Base-by-base conservation (phyloP, 1,140 invertebrate species). In the Drosophila rufa region DNA sequence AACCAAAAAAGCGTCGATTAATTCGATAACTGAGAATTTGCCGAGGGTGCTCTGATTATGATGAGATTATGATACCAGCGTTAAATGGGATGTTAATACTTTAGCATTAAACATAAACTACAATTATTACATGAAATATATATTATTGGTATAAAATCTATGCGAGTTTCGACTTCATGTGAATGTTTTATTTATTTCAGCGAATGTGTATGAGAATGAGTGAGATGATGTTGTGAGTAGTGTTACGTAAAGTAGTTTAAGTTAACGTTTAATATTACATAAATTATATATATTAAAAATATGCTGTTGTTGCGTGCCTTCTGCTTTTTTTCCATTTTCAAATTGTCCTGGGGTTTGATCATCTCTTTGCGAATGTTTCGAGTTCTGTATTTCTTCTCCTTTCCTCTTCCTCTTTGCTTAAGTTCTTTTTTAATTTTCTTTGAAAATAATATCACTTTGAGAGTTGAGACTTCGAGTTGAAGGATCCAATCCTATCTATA, bases 391-490 rank as follows among this genome's bases (percentile, higher is more conserved):
- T 51, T 48, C n/a, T 19, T 53, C 12, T 17, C 4, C 33, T 17
- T 73, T 68, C 33, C 19, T 45, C 33, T 17, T 68, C 33, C 19
- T 45, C 50, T 36, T 48, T 47, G 22, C 38, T 76, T 75, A 15
- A 27, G 33, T 17, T 75, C 50, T 50, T 69, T 61, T 59, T 83
- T 71, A 40, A 75, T 90, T 89, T 89, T 89, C 85, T 90, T 90
- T 82, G 85, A 89, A 90, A 89, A 89, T 89, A 90, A 90, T 89
- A 89, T 89, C 85, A 89, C 85, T 70, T 90, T 79, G 66, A 70
- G 64, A 77, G 74, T 77, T 60, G 73, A 66, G 40, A 66, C 74
- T 76, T 33, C 40, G 27, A 46, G 14, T 67, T 36, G 7, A 50
- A 50, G 43, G 25, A 43, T 55, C 11, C 19, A 15, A 56, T 56